A percentile compares a stretch with the other conserved stretches of the same genome.
Evolutionary conservation across 1,140 invertebrate genomes (phyloP).

Genomic region (Chionoecetes opilio): DNA sequence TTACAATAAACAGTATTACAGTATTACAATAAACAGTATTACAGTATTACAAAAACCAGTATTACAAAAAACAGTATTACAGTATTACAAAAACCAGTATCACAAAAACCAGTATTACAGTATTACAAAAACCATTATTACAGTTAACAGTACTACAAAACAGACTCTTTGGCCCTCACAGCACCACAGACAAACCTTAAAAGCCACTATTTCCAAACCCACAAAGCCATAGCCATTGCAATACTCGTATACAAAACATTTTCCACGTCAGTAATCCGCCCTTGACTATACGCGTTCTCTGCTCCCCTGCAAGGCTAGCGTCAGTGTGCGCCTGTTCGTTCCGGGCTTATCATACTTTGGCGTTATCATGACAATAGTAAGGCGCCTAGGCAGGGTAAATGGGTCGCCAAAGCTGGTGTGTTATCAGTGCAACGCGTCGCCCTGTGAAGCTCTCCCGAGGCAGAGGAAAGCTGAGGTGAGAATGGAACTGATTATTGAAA

Average conservation of each 20-base stretch:
- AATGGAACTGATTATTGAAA: constrained; percentile 16
- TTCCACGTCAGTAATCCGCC: not conserved
- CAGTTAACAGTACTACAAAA: too few species aligned
- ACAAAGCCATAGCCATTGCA: not conserved
- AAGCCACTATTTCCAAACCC: not conserved
- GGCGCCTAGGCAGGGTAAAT: not conserved
- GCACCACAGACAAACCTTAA: not conserved
- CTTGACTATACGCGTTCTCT: not conserved
- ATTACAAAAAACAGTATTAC: too few species aligned
- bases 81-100: too few species aligned
- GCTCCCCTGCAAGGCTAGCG: not conserved
- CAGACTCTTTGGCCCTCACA: too few species aligned
- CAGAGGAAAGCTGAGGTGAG: not conserved
- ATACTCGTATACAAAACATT: not conserved
- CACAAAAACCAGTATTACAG: too few species aligned
- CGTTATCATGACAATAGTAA: not conserved
- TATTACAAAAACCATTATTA: too few species aligned
- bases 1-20: too few species aligned
- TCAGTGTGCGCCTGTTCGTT: constrained; percentile 10
- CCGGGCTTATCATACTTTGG: not conserved
- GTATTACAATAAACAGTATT: too few species aligned
- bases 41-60: too few species aligned
- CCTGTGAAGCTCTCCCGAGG: not conserved
- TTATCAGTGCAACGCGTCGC: not conserved
- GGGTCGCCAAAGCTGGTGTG: not conserved